A percentile compares a stretch with the other conserved stretches of the same genome.
These are phyloP conservation scores for Diogma glabrata DNA, from an alignment of 2,888 invertebrate species.

Conservation along the genomic window DNA sequence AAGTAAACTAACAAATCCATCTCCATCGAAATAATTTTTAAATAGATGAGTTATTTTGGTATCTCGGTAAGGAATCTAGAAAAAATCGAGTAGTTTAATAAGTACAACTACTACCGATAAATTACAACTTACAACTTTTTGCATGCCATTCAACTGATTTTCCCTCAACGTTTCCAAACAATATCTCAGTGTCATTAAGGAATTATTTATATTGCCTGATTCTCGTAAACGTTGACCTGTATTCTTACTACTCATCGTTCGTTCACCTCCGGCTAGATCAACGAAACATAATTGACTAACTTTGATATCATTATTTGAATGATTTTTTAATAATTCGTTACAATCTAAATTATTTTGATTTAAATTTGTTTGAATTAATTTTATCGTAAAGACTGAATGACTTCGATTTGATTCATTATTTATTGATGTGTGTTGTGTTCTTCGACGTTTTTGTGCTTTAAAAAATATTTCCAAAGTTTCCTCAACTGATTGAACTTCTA, in stretches of 20 bases:
- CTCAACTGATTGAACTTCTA: slow-evolving; percentile 3
- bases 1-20: neutral
- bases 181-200: slow-evolving; percentile 3
- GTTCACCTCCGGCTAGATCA: slow-evolving; percentile 1
- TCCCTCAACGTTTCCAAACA: slow-evolving; percentile 5
- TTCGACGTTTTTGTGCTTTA: slow-evolving; percentile 1
- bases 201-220: neutral
- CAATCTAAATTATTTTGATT: neutral
- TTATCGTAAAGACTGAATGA: slow-evolving; percentile 5
- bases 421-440: neutral
- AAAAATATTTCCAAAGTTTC: neutral
- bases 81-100: no score
- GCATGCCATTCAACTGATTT: neutral
- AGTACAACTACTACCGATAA: no score
- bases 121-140: no score
- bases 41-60: slow-evolving; percentile 4
- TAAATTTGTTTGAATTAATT: neutral
- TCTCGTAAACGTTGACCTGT: neutral
- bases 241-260: slow-evolving; percentile 1
- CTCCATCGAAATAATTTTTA: slow-evolving; percentile 3
- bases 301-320: no score
- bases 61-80: slow-evolving; percentile 4
- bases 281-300: slow-evolving; percentile 5
- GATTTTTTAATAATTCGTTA: no score
- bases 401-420: neutral